Conservation (phyloP, 2,797 vertebrate genomes). For the Sebastes cheni region DNA sequence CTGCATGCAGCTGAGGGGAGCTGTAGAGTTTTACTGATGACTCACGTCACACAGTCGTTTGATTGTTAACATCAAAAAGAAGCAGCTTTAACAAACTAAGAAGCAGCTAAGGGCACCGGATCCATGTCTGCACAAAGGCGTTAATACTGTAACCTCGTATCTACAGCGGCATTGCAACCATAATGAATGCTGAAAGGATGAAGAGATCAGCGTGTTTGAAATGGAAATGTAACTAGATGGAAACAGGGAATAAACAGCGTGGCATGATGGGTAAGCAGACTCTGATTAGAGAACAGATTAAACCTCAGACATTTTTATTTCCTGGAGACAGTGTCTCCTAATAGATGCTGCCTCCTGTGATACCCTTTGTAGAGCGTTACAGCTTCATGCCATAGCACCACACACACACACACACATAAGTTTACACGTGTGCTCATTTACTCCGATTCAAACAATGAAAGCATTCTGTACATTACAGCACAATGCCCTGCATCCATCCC, state of each 20-base stretch:
- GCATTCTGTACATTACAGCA: not conserved
- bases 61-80: not conserved
- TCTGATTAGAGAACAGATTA: constrained; percentile 6
- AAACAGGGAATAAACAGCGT: not conserved
- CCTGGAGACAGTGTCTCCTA: not conserved
- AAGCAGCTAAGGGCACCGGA: not conserved
- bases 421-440: too few relatives aligned
- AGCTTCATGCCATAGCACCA: not conserved
- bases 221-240: not conserved
- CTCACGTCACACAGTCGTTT: not conserved
- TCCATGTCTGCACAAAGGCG: not conserved
- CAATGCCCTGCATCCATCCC: not conserved
- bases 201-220: constrained; percentile 13
- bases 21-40: not conserved
- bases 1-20: not conserved
- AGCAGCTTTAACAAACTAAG: not conserved
- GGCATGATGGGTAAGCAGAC: constrained; percentile 1
- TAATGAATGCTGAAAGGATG: not conserved
- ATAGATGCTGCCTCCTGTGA: constrained; percentile 17
- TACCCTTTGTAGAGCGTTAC: not conserved
- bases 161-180: not conserved
- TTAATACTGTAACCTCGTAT: not conserved
- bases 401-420: not conserved
- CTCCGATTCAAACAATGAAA: not conserved
- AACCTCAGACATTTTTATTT: constrained; percentile 1